Percentiles rank a stretch among this genome's conserved stretches.
These are phyloP conservation scores for Cepaea hortensis DNA, from an alignment of 2,888 invertebrate genomes.

Conservation along the genomic window DNA sequence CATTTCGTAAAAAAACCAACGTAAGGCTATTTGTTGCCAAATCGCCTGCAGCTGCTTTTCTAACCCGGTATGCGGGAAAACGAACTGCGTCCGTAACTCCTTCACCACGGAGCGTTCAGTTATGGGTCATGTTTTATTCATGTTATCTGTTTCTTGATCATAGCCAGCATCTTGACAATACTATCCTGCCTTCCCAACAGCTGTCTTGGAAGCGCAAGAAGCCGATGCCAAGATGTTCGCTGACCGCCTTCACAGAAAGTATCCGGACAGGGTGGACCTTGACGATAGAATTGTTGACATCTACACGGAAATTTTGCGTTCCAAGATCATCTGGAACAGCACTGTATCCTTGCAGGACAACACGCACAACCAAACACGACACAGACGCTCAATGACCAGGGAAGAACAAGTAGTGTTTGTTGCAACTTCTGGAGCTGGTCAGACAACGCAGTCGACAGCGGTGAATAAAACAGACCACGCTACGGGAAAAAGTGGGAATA, in stretches of 20 bases:
- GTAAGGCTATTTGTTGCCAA: too few species aligned
- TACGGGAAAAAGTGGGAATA: too few species aligned
- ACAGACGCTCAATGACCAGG: neutral
- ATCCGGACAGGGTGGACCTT: neutral
- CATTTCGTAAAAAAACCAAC: too few species aligned
- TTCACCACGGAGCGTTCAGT: too few species aligned
- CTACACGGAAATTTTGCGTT: neutral
- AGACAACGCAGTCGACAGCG: too few species aligned
- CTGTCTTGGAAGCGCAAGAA: conserved; percentile 25
- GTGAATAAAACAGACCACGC: neutral
- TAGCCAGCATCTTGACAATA: too few species aligned
- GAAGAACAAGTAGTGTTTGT: neutral
- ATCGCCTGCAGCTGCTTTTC: too few species aligned
- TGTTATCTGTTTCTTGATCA: too few species aligned
- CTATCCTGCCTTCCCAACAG: conserved; percentile 1
- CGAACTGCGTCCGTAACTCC: too few species aligned
- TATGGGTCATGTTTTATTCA: too few species aligned
- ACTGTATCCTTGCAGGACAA: neutral
- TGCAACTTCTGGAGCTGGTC: too few species aligned
- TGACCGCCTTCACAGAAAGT: neutral
- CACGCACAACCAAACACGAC: neutral
- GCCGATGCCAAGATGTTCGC: neutral
- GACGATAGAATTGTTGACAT: neutral
- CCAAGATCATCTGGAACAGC: neutral
- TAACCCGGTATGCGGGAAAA: too few species aligned